Evolutionary conservation across 2,797 vertebrate genomes (phyloP).

Genomic region (Sebastes taczanowskii): DNA sequence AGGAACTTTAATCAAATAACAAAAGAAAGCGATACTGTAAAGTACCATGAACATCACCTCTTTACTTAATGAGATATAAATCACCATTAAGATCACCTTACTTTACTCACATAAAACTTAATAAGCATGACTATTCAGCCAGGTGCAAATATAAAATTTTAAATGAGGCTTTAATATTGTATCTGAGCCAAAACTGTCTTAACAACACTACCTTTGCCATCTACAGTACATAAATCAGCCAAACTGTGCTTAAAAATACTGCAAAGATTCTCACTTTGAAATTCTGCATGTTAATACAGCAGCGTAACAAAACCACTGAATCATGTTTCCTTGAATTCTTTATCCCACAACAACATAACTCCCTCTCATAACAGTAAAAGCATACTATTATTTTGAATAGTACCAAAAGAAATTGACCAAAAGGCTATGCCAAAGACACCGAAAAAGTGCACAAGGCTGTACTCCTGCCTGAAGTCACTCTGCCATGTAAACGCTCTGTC

Average conservation of each 20-base stretch:
- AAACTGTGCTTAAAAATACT: conserved; percentile 5
- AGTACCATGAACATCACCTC: neutral
- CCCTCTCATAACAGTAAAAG: conserved; percentile 20
- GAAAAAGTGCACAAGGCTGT: conserved; percentile 14
- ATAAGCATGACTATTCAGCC: neutral
- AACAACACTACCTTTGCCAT: neutral
- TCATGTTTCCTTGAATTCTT: neutral
- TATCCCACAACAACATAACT: conserved; percentile 18
- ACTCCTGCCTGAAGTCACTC: conserved; percentile 32
- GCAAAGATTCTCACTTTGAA: neutral
- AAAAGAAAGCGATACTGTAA: neutral
- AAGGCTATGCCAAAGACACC: conserved; percentile 26
- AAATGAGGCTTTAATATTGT: neutral
- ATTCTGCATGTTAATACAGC: neutral
- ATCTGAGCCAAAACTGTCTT: neutral
- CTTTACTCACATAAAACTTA: neutral
- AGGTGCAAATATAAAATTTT: neutral
- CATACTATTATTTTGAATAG: neutral
- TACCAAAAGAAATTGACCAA: neutral
- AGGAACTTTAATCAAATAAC: neutral
- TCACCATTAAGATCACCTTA: neutral
- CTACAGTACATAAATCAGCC: neutral
- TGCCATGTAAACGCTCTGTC: conserved; percentile 36
- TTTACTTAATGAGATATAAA: conserved; percentile 3
- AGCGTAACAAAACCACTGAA: neutral